Evolutionary conservation across 2,888 invertebrate species (phyloP).

Genomic region (Urechis unicinctus): DNA sequence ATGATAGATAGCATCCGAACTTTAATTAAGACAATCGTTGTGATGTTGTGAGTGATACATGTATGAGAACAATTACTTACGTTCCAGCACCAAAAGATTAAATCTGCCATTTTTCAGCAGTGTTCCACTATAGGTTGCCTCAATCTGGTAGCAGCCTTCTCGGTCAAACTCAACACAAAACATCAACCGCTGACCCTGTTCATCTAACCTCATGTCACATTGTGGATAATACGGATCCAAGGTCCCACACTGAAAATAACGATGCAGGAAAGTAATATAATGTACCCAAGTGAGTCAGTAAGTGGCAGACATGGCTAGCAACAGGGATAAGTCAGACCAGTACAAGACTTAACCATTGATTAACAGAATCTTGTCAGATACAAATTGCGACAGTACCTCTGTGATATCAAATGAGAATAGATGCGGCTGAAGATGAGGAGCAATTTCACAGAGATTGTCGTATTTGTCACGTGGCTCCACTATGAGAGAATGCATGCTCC

Average conservation of each 20-base stretch:
- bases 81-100: slow-evolving; percentile 82
- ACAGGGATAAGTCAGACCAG: not conserved
- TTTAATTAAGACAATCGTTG: too few species aligned
- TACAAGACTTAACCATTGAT: not conserved
- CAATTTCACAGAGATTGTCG: slow-evolving; percentile 67
- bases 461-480: slow-evolving; percentile 88
- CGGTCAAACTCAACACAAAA: slow-evolving; percentile 71
- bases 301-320: too few species aligned
- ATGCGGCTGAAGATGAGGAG: slow-evolving; percentile 4
- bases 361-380: too few species aligned
- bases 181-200: slow-evolving; percentile 69
- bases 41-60: too few species aligned
- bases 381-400: slow-evolving; percentile 24
- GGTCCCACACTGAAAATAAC: slow-evolving; percentile 4
- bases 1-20: too few species aligned
- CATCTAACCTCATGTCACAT: slow-evolving; percentile 59
- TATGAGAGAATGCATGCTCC: slow-evolving; percentile 68
- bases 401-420: slow-evolving; percentile 40
- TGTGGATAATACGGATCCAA: not conserved
- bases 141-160: slow-evolving; percentile 76
- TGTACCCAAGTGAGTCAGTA: too few species aligned
- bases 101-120: slow-evolving; percentile 83
- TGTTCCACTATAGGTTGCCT: slow-evolving; percentile 67
- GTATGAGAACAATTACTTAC: slow-evolving; percentile 61
- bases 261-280: not conserved